Conservation (phyloP, 2,797 vertebrate species). For the Schizopygopsis malacanthus region DNA sequence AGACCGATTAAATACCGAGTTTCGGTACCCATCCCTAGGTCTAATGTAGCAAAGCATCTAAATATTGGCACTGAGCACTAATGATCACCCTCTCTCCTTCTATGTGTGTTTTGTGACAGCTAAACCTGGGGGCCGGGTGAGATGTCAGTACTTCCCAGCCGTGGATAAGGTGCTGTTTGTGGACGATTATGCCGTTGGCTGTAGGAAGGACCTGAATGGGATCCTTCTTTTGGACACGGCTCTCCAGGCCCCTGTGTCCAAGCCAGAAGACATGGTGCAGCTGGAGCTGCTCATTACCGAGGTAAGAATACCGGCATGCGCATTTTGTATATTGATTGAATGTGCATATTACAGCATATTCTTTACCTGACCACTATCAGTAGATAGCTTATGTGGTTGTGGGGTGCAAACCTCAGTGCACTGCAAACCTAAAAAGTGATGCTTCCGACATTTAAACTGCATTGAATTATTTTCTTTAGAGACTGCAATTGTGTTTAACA, state of each 20-base stretch:
- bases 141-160: constrained; percentile 97
- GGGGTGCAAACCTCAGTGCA: neutral
- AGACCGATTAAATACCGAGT: too few relatives aligned
- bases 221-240: constrained; percentile 98
- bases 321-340: neutral
- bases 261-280: constrained; percentile 96
- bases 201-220: constrained; percentile 98
- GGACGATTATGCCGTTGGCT: constrained; percentile 97
- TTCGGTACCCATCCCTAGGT: too few relatives aligned
- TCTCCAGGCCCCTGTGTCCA: constrained; percentile 94
- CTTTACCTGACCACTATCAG: neutral
- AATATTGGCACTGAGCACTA: neutral
- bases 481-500: neutral
- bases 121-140: constrained; percentile 95
- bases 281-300: constrained; percentile 98
- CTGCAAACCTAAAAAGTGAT: neutral
- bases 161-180: constrained; percentile 99
- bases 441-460: neutral
- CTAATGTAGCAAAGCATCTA: neutral
- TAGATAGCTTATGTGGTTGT: neutral
- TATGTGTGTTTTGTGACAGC: constrained; percentile 73
- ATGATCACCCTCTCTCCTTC: constrained; percentile 21
- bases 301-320: constrained; percentile 77
- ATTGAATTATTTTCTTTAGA: neutral
- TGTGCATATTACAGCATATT: neutral